A percentile compares a stretch with the other conserved stretches of the same genome.
Evolutionary conservation across 2,888 invertebrate genomes (phyloP).

Genomic region (Mythimna albipuncta): DNA sequence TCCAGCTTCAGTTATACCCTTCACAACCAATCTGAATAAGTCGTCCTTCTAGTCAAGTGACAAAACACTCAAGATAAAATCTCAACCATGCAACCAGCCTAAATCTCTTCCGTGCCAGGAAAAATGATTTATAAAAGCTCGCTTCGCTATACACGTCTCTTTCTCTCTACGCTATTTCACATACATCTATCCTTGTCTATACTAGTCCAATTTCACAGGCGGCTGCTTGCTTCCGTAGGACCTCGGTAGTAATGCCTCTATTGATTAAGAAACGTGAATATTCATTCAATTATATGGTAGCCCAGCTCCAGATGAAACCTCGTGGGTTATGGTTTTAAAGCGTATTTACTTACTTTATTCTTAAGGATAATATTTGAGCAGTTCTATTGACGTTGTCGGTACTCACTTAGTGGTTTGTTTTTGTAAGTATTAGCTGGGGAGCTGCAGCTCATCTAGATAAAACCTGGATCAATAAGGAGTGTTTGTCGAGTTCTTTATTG

Average conservation of each 20-base stretch:
- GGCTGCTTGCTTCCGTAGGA: conserved; percentile 84
- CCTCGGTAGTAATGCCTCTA: conserved; percentile 85
- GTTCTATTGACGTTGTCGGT: conserved; percentile 46
- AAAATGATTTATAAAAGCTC: conserved; percentile 90
- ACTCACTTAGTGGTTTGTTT: conserved; percentile 44
- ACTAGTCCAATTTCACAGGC: conserved; percentile 89
- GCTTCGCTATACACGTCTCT: conserved; percentile 71
- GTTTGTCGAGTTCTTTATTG: background rate
- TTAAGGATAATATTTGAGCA: conserved; percentile 57
- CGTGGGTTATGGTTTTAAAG: conserved; percentile 74
- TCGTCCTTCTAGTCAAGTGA: conserved; percentile 6
- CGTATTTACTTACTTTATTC: conserved; percentile 63
- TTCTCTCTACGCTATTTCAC: conserved; percentile 60
- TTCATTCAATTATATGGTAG: conserved; percentile 89
- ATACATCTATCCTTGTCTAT: conserved; percentile 75
- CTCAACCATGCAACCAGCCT: conserved; percentile 73
- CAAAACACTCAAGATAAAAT: conserved; percentile 26
- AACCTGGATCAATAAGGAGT: conserved; percentile 9
- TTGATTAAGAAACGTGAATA: conserved; percentile 90
- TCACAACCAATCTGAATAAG: background rate
- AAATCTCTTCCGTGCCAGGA: conserved; percentile 83
- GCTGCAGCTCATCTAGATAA: conserved; percentile 28
- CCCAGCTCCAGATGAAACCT: conserved; percentile 82
- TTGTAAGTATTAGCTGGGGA: conserved; percentile 23
- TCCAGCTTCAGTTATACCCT: too few relatives aligned